Evolutionary conservation across 2,113 vertebrate genomes (phyloP), one percentile per base, ranked within the genome.

Genomic region (Ochotona curzoniae): DNA sequence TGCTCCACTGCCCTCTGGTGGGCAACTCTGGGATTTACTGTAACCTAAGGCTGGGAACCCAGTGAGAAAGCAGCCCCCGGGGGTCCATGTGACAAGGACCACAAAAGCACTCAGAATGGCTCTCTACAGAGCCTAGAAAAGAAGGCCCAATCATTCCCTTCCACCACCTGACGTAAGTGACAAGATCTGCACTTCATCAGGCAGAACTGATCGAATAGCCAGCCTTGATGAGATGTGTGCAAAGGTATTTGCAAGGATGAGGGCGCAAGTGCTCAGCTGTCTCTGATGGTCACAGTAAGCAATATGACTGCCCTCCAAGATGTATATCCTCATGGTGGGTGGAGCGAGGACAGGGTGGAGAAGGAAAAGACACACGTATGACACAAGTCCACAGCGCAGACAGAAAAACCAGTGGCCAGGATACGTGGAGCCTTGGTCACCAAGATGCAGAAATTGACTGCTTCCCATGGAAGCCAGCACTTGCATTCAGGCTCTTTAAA

Each of bases 1-100:
- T 26, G 15, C 25, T 94, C 74, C 54, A 1, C 64, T 51, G 83
- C 32, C 83, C 74, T 86, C 92, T 91, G 2, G 83, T 83, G 93
- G 66, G 64, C 51, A 1, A 2, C 64, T 54, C 80, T 20, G 5
- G 66, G 21, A 9, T 4, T 44, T 44, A 44, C 38, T 44, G 38
- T 44, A 44, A 44, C 38, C 38, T 32, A 1, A 26, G 25, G 30
- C 57, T 8, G n/a, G 64, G 80, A 23, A 14, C 30, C 5, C 1
- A 0, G 7, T n/a, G 47, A 30, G 35, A 0, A 35, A 35, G 21
- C 5, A 67, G 26, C 61, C 79, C 6, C 57, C 5, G 2, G 25
- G n/a, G 61, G 54, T 74, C 84, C 10, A 25, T 23, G 74, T 5
- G 60, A 49, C 8, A 38, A 8, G 30, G 60, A 54, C 18, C 38